Evolutionary conservation across 2,797 vertebrate genomes (phyloP).

Genomic region (Martes flavigula): DNA sequence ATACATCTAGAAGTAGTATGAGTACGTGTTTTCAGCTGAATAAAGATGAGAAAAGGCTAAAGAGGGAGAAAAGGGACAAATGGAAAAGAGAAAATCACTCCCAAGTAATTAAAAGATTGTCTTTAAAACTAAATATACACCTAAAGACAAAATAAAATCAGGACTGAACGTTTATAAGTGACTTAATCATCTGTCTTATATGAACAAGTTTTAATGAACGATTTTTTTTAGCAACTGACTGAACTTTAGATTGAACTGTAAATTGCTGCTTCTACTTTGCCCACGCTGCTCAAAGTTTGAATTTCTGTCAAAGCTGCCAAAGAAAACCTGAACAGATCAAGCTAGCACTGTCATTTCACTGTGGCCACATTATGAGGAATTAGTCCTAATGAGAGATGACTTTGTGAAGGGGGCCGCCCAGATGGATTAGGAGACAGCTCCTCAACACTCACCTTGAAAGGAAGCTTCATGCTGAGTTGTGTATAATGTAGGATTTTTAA

Average conservation of each 20-base stretch:
- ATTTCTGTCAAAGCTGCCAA: slow-evolving; percentile 57
- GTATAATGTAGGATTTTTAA: slow-evolving; percentile 33
- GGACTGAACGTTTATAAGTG: background rate
- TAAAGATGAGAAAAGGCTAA: slow-evolving; percentile 2
- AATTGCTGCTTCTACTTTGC: slow-evolving; percentile 38
- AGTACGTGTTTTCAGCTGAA: background rate
- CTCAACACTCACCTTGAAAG: background rate
- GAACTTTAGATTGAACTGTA: slow-evolving; percentile 35
- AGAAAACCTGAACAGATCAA: background rate
- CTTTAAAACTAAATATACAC: background rate
- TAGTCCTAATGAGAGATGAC: slow-evolving; percentile 50
- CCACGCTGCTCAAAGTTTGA: background rate
- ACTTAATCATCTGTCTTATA: background rate
- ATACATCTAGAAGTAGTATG: background rate
- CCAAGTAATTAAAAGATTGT: background rate
- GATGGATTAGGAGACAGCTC: background rate
- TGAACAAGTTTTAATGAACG: background rate
- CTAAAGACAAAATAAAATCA: background rate
- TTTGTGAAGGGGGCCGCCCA: background rate
- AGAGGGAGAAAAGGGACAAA: background rate
- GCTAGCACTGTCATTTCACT: background rate
- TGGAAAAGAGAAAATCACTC: background rate
- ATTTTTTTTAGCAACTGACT: background rate
- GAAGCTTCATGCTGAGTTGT: slow-evolving; percentile 20
- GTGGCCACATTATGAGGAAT: background rate